A percentile compares a stretch with the other conserved stretches of the same genome.
Evolutionary conservation across 2,888 invertebrate genomes (phyloP).

Genomic region (Temnothorax rugatulus): DNA sequence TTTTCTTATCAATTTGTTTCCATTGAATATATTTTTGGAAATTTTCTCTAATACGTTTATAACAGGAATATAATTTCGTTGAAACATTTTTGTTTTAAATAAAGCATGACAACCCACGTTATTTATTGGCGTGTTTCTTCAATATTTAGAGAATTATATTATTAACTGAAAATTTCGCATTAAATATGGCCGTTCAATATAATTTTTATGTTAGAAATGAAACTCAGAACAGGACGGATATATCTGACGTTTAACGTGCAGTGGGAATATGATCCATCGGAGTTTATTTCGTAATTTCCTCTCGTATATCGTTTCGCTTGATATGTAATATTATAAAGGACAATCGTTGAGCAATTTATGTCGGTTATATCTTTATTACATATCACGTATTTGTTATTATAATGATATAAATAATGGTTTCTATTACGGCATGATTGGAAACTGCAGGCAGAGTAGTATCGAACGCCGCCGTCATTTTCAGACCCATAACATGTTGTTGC

Average conservation of each 20-base stretch:
- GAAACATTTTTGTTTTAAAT: background rate
- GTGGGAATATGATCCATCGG: background rate
- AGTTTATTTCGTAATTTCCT: slow-evolving; percentile 26
- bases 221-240: background rate
- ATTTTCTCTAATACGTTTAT: background rate
- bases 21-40: background rate
- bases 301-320: slow-evolving; percentile 15
- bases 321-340: slow-evolving; percentile 17
- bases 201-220: background rate
- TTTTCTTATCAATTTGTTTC: background rate
- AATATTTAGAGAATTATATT: slow-evolving; percentile 10
- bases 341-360: slow-evolving; percentile 23
- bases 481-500: slow-evolving; percentile 23
- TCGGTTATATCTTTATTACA: background rate
- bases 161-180: background rate
- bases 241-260: background rate
- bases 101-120: background rate
- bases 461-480: slow-evolving; percentile 31
- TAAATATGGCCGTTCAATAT: background rate
- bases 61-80: background rate
- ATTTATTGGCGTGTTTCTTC: background rate
- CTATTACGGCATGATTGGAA: slow-evolving; percentile 32
- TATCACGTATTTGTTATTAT: slow-evolving; percentile 16
- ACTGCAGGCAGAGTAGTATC: background rate
- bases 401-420: slow-evolving; percentile 30